These are phyloP conservation scores for Leptinotarsa juncta DNA, from an alignment of 2,888 invertebrate species.

Conservation along the genomic window DNA sequence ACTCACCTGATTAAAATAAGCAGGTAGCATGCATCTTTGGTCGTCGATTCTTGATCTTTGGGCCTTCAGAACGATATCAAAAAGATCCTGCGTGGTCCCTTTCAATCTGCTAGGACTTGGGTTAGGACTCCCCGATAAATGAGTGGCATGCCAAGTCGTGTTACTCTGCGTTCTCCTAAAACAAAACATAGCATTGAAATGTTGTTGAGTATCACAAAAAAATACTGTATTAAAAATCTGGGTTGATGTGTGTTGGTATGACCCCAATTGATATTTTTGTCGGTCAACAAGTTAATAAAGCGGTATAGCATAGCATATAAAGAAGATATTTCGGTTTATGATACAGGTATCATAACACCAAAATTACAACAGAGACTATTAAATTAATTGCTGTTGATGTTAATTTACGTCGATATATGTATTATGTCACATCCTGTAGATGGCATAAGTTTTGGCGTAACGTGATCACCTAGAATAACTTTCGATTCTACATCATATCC, in stretches of 20 bases:
- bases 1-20: conserved; percentile 88
- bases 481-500: background rate
- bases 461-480: background rate
- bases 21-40: conserved; percentile 95
- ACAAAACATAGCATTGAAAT: conserved; percentile 39
- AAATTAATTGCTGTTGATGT: background rate
- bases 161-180: conserved; percentile 76
- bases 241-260: too few relatives aligned
- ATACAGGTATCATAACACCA: background rate
- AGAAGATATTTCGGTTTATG: too few relatives aligned
- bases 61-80: conserved; percentile 93
- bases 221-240: too few relatives aligned
- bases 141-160: conserved; percentile 63
- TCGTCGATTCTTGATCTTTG: conserved; percentile 96
- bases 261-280: too few relatives aligned
- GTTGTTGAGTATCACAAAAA: too few relatives aligned
- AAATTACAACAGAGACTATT: background rate
- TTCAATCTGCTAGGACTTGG: conserved; percentile 66
- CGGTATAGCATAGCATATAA: too few relatives aligned
- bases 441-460: background rate
- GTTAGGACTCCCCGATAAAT: conserved; percentile 46
- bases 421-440: background rate
- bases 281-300: too few relatives aligned
- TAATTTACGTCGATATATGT: background rate
- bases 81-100: conserved; percentile 80